phyloP scores from a whole-genome alignment of 2,888 invertebrate species.

The Eupithecia subfuscata region DNA sequence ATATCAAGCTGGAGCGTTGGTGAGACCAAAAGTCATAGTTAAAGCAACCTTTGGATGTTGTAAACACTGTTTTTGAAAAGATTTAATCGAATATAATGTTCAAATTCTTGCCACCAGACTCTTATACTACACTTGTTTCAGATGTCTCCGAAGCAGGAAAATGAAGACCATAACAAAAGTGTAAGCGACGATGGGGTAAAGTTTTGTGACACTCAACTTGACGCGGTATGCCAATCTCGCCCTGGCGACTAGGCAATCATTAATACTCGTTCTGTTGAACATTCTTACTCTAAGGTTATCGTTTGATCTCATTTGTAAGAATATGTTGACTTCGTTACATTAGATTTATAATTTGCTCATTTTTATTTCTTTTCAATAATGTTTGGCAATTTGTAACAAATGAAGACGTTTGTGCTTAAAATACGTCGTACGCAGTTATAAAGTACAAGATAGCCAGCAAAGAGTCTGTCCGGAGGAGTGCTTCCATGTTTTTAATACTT shows the following conservation, averaged over 20 bases:
- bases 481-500: slow-evolving; percentile 82
- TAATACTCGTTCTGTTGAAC: slow-evolving; percentile 37
- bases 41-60: too few relatives aligned
- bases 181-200: slow-evolving; percentile 53
- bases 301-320: slow-evolving; percentile 34
- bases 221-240: slow-evolving; percentile 34
- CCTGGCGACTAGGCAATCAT: slow-evolving; percentile 25
- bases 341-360: slow-evolving; percentile 48
- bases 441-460: slow-evolving; percentile 69
- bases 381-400: slow-evolving; percentile 34
- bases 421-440: slow-evolving; percentile 24
- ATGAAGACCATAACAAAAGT: slow-evolving; percentile 77
- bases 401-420: slow-evolving; percentile 18
- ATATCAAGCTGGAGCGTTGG: too few relatives aligned
- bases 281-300: slow-evolving; percentile 35
- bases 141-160: slow-evolving; percentile 73
- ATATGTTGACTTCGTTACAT: slow-evolving; percentile 50
- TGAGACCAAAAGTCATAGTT: too few relatives aligned
- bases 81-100: background rate
- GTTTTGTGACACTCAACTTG: slow-evolving; percentile 45
- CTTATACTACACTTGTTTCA: slow-evolving; percentile 44
- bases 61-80: too few relatives aligned
- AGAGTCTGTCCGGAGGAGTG: slow-evolving; percentile 82
- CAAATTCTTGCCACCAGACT: background rate
- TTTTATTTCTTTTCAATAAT: slow-evolving; percentile 22